These are phyloP conservation scores for Hydra vulgaris DNA, from an alignment of 30 jellyfish, hydroid and myxozoan species.

Conservation along the genomic window DNA sequence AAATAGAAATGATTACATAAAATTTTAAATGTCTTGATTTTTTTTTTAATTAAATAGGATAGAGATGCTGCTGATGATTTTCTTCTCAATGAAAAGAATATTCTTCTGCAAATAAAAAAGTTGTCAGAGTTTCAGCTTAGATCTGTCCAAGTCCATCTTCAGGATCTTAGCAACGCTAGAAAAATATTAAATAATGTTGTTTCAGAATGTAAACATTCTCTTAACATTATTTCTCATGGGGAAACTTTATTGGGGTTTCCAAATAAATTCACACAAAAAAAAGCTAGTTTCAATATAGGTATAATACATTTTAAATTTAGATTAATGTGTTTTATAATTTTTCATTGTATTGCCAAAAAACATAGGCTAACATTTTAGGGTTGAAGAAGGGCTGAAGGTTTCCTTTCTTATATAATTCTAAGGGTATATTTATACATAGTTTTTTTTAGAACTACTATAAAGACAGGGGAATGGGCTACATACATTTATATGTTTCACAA, in stretches of 20 bases:
- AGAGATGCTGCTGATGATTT: slow-evolving; percentile 82
- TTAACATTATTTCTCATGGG: slow-evolving; percentile 63
- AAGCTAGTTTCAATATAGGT: background rate
- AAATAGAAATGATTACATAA: no score
- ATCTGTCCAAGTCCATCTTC: slow-evolving; percentile 78
- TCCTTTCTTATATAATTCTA: no score
- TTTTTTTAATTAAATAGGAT: slow-evolving; percentile 21
- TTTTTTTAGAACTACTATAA: no score
- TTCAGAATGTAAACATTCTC: slow-evolving; percentile 67
- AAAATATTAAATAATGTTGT: slow-evolving; percentile 64
- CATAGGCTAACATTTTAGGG: no score
- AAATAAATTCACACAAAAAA: background rate
- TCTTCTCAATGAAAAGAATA: slow-evolving; percentile 56
- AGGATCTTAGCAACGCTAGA: slow-evolving; percentile 64
- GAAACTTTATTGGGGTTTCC: background rate
- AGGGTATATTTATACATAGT: no score
- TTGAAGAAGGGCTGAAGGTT: no score
- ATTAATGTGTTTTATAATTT: no score
- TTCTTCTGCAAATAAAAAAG: slow-evolving; percentile 54
- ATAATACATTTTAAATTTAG: no score
- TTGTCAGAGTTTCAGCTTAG: slow-evolving; percentile 62
- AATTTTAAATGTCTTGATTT: background rate
- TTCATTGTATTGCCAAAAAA: no score
- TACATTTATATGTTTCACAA: no score
- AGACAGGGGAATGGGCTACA: no score